Evolutionary conservation across 1,140 invertebrate genomes (phyloP), one percentile per base, ranked within the genome.

Genomic region (Penaeus japonicus): DNA sequence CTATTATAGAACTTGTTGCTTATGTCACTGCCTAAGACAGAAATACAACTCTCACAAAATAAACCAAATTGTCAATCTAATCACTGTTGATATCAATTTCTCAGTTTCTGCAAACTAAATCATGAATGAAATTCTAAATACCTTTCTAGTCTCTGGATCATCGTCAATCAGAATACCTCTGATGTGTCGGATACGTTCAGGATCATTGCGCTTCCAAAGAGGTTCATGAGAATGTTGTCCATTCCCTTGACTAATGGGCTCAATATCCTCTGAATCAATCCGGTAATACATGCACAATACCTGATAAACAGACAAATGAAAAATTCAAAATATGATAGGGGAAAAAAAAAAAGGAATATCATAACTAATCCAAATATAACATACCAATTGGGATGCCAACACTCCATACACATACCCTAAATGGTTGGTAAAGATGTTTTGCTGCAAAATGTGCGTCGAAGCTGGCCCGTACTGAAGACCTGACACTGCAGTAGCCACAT

Each of bases 401-500:
- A 5, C 12, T 22, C n/a, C 22, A 3, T 32, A 77, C 35, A 84
- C 83, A 81, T 22, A 90, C 88, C 84, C 89, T 81, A 39, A 91
- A 90, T 17, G 87, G 55, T 75, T 90, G 92, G 1, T 91, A 91
- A 0, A 92, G 85, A 90, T 95, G 95, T 62, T 93, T 93, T 1
- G 91, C 90, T 4, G 90, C 90, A 73, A 94, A 93, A 92, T 96
- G 96, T 22, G 93, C 93, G 5, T 94, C 93, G 30, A 96, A 93
- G 27, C 92, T 93, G 10, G 94, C 92, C 24, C 94, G 93, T 1
- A 93, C 93, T 0, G 93, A 94, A 0, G 93, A 94, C 84, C 94
- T 93, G 91, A 94, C 95, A 0, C 92, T 91, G 90, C 96, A 96
- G 32, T 94, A 91, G 0, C 92, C 93, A 91, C 96, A 96, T 90